phyloP scores from a whole-genome alignment of 2,797 vertebrate genomes.

The Paramormyrops hopkinsi region DNA sequence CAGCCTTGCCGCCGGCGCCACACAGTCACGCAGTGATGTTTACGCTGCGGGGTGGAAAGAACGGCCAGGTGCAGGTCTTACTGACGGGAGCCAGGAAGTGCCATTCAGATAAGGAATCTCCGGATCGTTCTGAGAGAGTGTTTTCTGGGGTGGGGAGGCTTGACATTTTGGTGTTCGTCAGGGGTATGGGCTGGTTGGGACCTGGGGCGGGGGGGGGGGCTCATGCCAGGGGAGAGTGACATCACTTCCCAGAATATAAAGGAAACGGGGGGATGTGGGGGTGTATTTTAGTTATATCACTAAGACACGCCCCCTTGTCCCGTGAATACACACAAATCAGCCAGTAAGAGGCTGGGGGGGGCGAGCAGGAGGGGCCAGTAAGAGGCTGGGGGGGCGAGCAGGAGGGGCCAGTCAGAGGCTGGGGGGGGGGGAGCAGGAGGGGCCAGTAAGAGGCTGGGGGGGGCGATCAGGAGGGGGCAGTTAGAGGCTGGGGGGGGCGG shows the following conservation, averaged over 20 bases:
- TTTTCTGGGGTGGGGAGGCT: not conserved
- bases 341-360: no score
- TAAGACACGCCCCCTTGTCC: not conserved
- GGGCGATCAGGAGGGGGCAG: not conserved
- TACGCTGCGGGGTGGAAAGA: not conserved
- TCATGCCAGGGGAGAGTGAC: not conserved
- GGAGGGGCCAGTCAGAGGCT: not conserved
- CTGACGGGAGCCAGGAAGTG: not conserved
- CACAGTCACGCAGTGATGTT: not conserved
- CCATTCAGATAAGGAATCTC: not conserved
- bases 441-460: no score
- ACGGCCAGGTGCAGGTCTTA: not conserved
- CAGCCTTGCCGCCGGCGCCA: not conserved
- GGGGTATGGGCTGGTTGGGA: not conserved
- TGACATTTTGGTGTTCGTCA: not conserved
- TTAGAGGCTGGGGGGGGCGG: not conserved
- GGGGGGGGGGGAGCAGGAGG: no score
- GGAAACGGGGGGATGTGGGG: not conserved
- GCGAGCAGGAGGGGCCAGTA: not conserved
- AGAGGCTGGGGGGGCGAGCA: not conserved
- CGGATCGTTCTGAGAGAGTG: not conserved
- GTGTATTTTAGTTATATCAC: not conserved
- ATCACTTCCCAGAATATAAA: not conserved
- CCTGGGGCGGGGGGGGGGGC: not conserved
- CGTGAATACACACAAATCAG: not conserved